These are phyloP conservation scores for Sylvicapra grimmia DNA, from an alignment of 2,113 vertebrate genomes.

Conservation along the genomic window DNA sequence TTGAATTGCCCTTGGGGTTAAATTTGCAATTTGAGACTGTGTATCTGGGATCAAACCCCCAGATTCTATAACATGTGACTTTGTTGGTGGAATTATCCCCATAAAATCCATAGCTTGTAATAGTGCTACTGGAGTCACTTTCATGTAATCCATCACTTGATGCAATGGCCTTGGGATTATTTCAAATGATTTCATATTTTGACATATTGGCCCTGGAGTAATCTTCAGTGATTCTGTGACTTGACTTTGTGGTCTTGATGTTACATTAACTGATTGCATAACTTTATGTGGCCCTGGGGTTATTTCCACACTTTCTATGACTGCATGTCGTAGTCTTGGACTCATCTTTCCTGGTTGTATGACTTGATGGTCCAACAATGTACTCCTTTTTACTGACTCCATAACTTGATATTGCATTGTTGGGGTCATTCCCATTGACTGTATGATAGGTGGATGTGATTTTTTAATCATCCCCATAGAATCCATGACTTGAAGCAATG, in stretches of 20 bases:
- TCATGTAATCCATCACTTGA: not conserved
- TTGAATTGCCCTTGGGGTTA: not conserved
- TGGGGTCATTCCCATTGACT: not conserved
- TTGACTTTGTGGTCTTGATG: slow-evolving; percentile 25
- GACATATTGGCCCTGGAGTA: not conserved
- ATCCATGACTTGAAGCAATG: slow-evolving; percentile 36
- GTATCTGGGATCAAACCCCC: not conserved
- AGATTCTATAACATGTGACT: not conserved
- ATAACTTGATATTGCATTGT: not conserved
- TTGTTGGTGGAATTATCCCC: slow-evolving; percentile 27
- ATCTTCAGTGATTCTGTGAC: not conserved
- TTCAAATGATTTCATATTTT: slow-evolving; percentile 27
- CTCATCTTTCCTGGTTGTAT: not conserved
- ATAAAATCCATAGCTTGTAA: slow-evolving; percentile 39
- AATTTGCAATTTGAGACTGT: slow-evolving; percentile 22
- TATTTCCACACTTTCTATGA: not conserved
- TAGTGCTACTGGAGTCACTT: slow-evolving; percentile 49
- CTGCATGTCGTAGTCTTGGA: not conserved
- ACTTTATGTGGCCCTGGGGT: not conserved
- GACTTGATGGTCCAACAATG: not conserved
- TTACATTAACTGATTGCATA: not conserved
- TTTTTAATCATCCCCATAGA: slow-evolving; percentile 36
- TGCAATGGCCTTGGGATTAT: not conserved
- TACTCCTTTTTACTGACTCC: not conserved
- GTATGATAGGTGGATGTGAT: not conserved